Percentiles rank a stretch among this genome's conserved stretches.
Conservation (phyloP, 2,113 vertebrate species). For the Aspiorhynchus laticeps region DNA sequence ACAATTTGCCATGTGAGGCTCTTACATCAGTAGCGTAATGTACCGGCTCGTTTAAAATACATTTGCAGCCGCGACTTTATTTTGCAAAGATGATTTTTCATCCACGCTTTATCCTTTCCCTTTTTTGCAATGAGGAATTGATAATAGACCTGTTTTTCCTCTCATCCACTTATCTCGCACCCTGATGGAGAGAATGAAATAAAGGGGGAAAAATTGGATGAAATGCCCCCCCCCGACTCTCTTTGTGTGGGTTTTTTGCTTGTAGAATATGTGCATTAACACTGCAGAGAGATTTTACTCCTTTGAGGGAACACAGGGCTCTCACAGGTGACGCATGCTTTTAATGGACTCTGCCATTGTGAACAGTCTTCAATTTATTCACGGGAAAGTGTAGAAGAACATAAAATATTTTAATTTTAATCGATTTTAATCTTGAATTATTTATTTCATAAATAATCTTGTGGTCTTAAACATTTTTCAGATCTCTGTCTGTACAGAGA, state of each 20-base stretch:
- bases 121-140: constrained; percentile 54
- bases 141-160: constrained; percentile 58
- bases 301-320: background rate
- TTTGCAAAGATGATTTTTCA: constrained; percentile 70
- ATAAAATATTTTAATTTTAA: background rate
- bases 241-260: constrained; percentile 10
- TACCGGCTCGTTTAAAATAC: constrained; percentile 75
- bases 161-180: constrained; percentile 51
- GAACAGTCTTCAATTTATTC: background rate
- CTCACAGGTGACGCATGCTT: background rate
- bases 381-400: background rate
- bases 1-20: constrained; percentile 73
- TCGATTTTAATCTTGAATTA: background rate
- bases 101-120: constrained; percentile 62
- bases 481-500: no score
- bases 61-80: constrained; percentile 74
- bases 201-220: constrained; percentile 63
- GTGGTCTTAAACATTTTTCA: no score
- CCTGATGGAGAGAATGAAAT: constrained; percentile 54
- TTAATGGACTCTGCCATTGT: background rate
- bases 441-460: background rate
- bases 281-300: background rate
- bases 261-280: constrained; percentile 28
- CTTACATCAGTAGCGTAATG: constrained; percentile 74
- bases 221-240: constrained; percentile 41